Conservation (phyloP, 2,888 invertebrate genomes). For the Erpobdella octoculata region DNA sequence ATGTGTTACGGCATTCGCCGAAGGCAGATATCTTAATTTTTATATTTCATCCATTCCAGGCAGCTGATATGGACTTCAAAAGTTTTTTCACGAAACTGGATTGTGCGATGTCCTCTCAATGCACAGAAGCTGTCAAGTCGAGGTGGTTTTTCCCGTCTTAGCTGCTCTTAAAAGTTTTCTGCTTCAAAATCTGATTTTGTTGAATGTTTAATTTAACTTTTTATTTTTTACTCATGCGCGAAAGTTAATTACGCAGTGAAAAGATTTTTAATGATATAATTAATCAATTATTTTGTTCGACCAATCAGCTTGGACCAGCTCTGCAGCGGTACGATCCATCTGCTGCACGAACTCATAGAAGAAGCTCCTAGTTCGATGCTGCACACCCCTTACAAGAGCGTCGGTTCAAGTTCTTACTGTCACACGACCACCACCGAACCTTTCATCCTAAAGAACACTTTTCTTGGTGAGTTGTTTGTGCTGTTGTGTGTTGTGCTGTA, state of each 20-base stretch:
- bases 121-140: background rate
- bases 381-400: background rate
- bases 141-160: background rate
- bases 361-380: background rate
- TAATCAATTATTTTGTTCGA: too few relatives aligned
- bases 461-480: slow-evolving; percentile 59
- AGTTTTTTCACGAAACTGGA: background rate
- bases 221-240: too few relatives aligned
- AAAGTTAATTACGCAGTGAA: too few relatives aligned
- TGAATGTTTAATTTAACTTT: too few relatives aligned
- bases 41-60: slow-evolving; percentile 19
- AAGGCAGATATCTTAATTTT: background rate
- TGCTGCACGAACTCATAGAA: slow-evolving; percentile 3
- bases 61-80: background rate
- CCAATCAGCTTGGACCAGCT: background rate
- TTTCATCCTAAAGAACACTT: slow-evolving; percentile 62
- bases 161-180: too few relatives aligned
- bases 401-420: background rate
- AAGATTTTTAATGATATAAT: too few relatives aligned
- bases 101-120: background rate
- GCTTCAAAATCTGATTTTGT: too few relatives aligned
- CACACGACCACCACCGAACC: slow-evolving; percentile 39
- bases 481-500: too few relatives aligned
- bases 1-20: background rate
- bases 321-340: slow-evolving; percentile 4